Base-by-base conservation (phyloP, 2,888 invertebrate species). In the Cataglyphis albicans region DNA sequence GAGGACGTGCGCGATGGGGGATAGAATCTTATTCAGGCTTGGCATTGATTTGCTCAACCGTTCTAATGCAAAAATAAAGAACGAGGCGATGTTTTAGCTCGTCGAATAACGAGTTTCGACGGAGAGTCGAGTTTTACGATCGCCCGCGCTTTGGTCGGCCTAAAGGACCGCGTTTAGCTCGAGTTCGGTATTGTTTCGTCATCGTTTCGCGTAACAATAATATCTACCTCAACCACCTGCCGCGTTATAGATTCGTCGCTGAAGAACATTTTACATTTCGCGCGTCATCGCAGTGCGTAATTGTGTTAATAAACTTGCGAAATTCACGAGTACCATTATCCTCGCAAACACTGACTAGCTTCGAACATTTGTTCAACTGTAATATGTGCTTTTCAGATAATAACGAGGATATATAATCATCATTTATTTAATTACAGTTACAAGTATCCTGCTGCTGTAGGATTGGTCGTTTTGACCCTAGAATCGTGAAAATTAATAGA, bases 91-190 rank as follows among this genome's bases (percentile, higher is more conserved):
- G 68, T n/a, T 32, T 32, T 63, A 38, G 63, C 44, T 29, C 25
- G 67, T 32, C 48, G 78, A 41, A 35, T 29, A 78, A 38, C 68
- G 78, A 61, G 63, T 72, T 81, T 81, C 52, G 52, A 10, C 25
- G 38, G 25, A 75, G 64, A 64, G 74, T 72, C 57, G 59, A 21
- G 44, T 72, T 61, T 80, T 72, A 59, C 41, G 73, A 61, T 73
- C 44, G n/a, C n/a, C n/a, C 41, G n/a, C 25, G 25, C 57, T 38
- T 7, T 57, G 41, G 32, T 55, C 21, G 15, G n/a, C 10, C 35
- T 25, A 35, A 35, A 70, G 55, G 25, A 68, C 7, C 70, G 9
- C 3, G 38, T 57, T 38, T 72, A 38, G 18, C 72, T 38, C 72
- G 32, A 35, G 18, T 6, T 18, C 25, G 35, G 18, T 38, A 59